Evolutionary conservation across 2,113 vertebrate genomes (phyloP).

Genomic region (Campylorhamphus procurvoides): DNA sequence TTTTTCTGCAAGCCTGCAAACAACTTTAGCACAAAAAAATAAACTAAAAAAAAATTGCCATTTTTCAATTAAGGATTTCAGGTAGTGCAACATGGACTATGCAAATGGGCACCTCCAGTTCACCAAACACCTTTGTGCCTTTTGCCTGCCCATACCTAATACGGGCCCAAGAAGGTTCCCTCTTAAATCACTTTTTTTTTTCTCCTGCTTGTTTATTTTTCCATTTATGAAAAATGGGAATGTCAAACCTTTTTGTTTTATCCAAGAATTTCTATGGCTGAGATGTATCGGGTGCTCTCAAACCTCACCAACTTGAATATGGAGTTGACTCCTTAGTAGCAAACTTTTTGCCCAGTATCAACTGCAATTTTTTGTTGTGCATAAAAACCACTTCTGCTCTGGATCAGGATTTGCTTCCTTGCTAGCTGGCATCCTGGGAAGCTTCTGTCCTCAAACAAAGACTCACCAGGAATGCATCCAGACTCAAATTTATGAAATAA

Average conservation of each 20-base stretch:
- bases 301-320: background rate
- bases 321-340: background rate
- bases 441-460: background rate
- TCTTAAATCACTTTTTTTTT: background rate
- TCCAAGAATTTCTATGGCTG: background rate
- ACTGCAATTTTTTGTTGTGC: background rate
- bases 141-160: background rate
- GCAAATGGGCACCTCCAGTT: background rate
- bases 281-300: accelerated
- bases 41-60: background rate
- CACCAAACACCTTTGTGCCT: background rate
- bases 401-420: background rate
- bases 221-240: background rate
- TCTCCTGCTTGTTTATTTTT: background rate
- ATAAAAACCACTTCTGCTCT: background rate
- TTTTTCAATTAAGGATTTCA: background rate
- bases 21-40: background rate
- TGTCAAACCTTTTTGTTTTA: background rate
- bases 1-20: background rate
- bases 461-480: background rate
- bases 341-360: background rate
- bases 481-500: background rate
- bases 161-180: background rate
- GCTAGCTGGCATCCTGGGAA: background rate
- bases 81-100: background rate